Conservation (phyloP, 2,797 vertebrate species). For the Acipenser transmontanus region DNA sequence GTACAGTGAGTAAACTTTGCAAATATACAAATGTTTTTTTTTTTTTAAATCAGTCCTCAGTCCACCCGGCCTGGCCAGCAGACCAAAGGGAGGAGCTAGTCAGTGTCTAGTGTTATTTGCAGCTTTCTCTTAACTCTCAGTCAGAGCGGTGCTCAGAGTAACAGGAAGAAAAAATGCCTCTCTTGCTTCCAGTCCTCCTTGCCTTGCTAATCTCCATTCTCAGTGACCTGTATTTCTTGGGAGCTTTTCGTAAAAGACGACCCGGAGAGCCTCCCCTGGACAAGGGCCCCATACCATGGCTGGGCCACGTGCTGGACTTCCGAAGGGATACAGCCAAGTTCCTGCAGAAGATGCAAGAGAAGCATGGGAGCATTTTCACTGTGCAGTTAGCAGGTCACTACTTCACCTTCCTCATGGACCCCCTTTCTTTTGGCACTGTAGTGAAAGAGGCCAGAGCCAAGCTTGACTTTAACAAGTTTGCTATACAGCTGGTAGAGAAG, state of each 20-base stretch:
- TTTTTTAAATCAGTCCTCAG: too few species aligned
- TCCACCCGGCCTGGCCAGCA: background rate
- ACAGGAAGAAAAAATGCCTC: slow-evolving; percentile 45
- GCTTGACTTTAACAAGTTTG: slow-evolving; percentile 61
- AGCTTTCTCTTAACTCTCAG: background rate
- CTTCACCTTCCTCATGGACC: slow-evolving; percentile 81
- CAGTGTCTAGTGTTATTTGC: too few species aligned
- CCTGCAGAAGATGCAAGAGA: slow-evolving; percentile 68
- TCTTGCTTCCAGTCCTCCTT: slow-evolving; percentile 50
- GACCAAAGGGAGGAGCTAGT: slow-evolving; percentile 10
- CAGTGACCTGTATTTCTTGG: slow-evolving; percentile 57
- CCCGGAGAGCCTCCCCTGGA: slow-evolving; percentile 79
- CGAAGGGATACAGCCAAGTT: slow-evolving; percentile 64
- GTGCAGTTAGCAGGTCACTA: slow-evolving; percentile 71
- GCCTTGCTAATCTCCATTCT: slow-evolving; percentile 41
- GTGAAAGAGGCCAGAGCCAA: slow-evolving; percentile 53
- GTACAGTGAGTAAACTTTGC: too few species aligned
- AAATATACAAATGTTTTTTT: too few species aligned
- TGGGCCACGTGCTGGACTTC: slow-evolving; percentile 72
- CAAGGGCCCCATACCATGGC: slow-evolving; percentile 77
- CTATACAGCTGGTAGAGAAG: slow-evolving; percentile 42
- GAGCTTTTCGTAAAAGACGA: slow-evolving; percentile 53
- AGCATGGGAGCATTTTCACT: slow-evolving; percentile 82
- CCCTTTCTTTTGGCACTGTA: slow-evolving; percentile 66
- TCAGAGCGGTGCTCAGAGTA: background rate